Evolutionary conservation across 2,797 vertebrate genomes (phyloP).

Genomic region (Sebastes diaconus): DNA sequence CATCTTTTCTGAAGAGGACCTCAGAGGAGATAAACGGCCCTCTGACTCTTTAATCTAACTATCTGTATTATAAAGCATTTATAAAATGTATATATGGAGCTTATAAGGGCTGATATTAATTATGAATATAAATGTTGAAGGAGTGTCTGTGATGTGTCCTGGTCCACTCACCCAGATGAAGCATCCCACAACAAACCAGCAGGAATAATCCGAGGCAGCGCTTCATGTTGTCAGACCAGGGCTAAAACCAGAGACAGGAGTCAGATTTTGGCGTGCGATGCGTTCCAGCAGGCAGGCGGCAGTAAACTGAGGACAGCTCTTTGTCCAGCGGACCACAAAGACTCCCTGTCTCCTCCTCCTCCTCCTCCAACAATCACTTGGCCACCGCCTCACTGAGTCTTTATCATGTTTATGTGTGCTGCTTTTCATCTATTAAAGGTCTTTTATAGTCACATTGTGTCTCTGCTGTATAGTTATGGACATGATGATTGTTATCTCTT

Average conservation of each 20-base stretch:
- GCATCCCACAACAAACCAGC: constrained; percentile 48
- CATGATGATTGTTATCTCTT: too few species aligned
- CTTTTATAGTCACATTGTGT: not conserved
- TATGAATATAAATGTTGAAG: too few species aligned
- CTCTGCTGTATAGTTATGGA: too few species aligned
- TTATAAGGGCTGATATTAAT: too few species aligned
- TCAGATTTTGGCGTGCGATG: not conserved
- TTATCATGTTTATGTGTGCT: not conserved
- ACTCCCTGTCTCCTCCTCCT: constrained; percentile 37
- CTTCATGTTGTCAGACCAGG: constrained; percentile 57
- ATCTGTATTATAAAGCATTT: too few species aligned
- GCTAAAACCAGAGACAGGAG: not conserved
- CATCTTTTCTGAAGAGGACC: too few species aligned
- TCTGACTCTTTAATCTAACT: too few species aligned
- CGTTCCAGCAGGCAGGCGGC: not conserved
- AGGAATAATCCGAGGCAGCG: constrained; percentile 58
- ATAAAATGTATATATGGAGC: too few species aligned
- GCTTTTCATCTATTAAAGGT: not conserved
- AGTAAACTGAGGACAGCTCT: constrained; percentile 30
- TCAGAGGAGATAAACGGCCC: too few species aligned
- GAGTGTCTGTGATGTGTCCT: not conserved
- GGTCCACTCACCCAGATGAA: constrained; percentile 64
- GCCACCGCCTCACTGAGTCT: not conserved
- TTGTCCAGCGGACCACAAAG: constrained; percentile 63
- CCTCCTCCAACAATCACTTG: constrained; percentile 15